Evolutionary conservation across 37 sponge, comb jelly and placozoan species (phyloP), one percentile per base, ranked within the genome.

Genomic region (Haliclona indistincta): DNA sequence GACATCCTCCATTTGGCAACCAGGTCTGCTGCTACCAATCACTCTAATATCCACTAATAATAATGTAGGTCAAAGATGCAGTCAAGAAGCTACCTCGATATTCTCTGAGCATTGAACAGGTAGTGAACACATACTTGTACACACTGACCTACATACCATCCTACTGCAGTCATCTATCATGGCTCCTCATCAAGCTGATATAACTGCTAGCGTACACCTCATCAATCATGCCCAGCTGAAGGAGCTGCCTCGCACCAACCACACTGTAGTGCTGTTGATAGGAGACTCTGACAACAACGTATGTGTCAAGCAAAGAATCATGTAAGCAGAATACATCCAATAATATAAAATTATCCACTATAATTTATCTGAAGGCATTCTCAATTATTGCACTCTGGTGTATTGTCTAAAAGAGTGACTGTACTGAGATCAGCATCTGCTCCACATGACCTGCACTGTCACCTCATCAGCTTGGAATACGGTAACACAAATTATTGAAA

Each of bases 1-100:
- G 94, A 34, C 93, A 93, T 75, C 94, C 97, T 49, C 97, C 97
- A 15, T 96, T 96, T 83, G 97, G 97, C 7, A 92, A 79, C 54
- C 97, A 96, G 63, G 80, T 84, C 2, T 64, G 30, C n/a, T n/a
- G n/a, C n/a, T n/a, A n/a, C n/a, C n/a, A n/a, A n/a, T n/a, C n/a
- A n/a, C n/a, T n/a, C n/a, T n/a, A n/a, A n/a, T n/a, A n/a, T n/a
- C 19, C 3, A 34, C 65, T 53, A 29, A 32, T 70, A 8, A 71
- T 6, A 33, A 29, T 10, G 2, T 80, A 86, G 87, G 64, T 94
- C 6, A 70, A 47, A 38, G 95, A 94, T 55, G 80, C 97, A 33
- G 91, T 86, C 1, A 63, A 84, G 20, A 74, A 43, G 23, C 69
- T 96, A 5, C 97, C 97, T 4, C 38, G 49, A 20, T 96, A 93